Evolutionary conservation across 92 coral and sea anemone genomes (phyloP), one percentile per base, ranked within the genome.

Genomic region (Metridium senile): DNA sequence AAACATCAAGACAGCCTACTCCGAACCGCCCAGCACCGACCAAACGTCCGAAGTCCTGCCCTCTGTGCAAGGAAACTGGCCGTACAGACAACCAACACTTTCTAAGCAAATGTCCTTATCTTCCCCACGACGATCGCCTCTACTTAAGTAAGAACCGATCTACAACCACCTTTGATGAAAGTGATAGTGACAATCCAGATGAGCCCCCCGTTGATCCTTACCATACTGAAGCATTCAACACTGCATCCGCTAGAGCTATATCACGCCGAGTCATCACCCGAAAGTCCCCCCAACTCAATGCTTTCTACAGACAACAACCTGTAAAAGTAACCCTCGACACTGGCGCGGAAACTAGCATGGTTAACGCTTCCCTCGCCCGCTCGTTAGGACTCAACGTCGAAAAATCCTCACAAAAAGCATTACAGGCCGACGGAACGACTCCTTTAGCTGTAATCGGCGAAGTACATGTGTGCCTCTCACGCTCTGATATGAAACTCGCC

Each of bases 301-400:
- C 74, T 1, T 32, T 69, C 54, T 63, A 77, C 85, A 61, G 32
- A 61, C 85, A 79, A 11, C 75, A 82, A 21, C 88, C 88, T 2
- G 9, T 87, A 20, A 58, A 62, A 21, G 82, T 82, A 56, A 75
- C 87, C 54, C 76, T 82, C 28, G 87, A 66, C 73, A 82, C 76
- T 0, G 91, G 85, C 7, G 88, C 88, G 11, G 85, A 84, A 51
- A 74, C 84, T 53, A 88, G 86, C 65, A 72, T 80, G 89, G 72
- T 81, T 25, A 54, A 66, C 43, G 26, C 77, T 13, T 53, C 73
- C 51, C 59, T 75, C 2, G 87, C 80, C 51, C 75, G 66, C 47
- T 54, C 61, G 21, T 26, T 54, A 2, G 21, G 25, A 6, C 59
- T 54, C n/a, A 6, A 54, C 16, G 17, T 54, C 17, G 20, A 2